A percentile compares a stretch with the other conserved stretches of the same genome.
These are phyloP conservation scores for Phanerotoma sp. DNA, from an alignment of 2,888 invertebrate species.

Conservation along the genomic window DNA sequence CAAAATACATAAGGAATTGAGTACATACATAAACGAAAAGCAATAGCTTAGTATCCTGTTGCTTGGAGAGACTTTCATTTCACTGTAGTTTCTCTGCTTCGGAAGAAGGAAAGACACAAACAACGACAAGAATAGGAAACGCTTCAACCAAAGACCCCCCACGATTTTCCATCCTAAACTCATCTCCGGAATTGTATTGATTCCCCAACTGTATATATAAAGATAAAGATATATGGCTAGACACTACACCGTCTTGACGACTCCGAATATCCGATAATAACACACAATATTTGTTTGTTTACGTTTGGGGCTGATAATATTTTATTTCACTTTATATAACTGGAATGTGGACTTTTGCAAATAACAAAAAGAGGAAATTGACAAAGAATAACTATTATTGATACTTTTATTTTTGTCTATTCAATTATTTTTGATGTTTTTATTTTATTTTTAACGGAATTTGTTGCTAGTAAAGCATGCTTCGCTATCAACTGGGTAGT, in stretches of 20 bases:
- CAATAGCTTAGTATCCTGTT: background rate
- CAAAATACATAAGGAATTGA: too few species aligned
- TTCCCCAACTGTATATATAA: background rate
- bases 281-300: background rate
- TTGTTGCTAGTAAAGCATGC: too few species aligned
- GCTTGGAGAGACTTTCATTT: background rate
- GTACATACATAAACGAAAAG: background rate
- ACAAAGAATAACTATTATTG: too few species aligned
- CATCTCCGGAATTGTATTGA: slow-evolving; percentile 1
- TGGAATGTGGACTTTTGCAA: too few species aligned
- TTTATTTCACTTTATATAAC: background rate
- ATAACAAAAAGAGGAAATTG: too few species aligned
- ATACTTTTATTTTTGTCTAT: too few species aligned
- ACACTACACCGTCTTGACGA: background rate
- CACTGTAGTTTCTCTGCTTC: background rate
- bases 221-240: too few species aligned
- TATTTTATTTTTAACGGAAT: too few species aligned
- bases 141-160: background rate
- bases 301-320: background rate
- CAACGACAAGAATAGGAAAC: background rate
- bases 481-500: too few species aligned
- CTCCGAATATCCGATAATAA: background rate
- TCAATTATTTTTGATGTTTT: too few species aligned
- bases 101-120: too few species aligned
- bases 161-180: background rate